These are phyloP conservation scores for Gymnosoma rotundatum DNA, from an alignment of 2,888 invertebrate genomes.

Conservation along the genomic window DNA sequence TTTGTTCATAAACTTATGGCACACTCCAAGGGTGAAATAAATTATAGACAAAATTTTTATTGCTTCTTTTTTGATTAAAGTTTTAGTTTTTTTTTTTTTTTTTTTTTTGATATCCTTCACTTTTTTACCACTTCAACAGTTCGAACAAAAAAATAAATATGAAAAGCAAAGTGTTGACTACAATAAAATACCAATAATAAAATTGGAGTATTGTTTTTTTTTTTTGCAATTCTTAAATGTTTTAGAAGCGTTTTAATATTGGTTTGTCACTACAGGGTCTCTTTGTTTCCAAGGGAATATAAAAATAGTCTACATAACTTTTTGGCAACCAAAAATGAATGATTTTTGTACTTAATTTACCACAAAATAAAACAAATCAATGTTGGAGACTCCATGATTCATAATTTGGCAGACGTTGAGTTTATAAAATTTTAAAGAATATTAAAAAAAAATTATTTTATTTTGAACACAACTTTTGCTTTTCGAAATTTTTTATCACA, in stretches of 20 bases:
- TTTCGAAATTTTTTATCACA: conserved; percentile 18
- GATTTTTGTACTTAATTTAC: conserved; percentile 12
- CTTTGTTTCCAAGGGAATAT: conserved; percentile 12
- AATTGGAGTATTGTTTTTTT: neutral
- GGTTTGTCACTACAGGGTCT: conserved; percentile 6
- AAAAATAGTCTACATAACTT: conserved; percentile 17
- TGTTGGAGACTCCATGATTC: conserved; percentile 8
- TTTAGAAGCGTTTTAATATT: conserved; percentile 34
- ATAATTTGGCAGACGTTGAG: conserved; percentile 37
- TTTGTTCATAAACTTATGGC: conserved; percentile 42
- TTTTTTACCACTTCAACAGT: conserved; percentile 24
- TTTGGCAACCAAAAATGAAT: conserved; percentile 46
- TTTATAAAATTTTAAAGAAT: conserved; percentile 18
- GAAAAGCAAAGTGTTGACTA: conserved; percentile 27
- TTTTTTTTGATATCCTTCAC: conserved; percentile 23
- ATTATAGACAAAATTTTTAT: conserved; percentile 24
- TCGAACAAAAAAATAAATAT: neutral
- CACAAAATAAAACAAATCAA: conserved; percentile 32
- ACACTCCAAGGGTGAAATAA: conserved; percentile 45
- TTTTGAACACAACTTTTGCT: conserved; percentile 21
- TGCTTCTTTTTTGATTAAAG: conserved; percentile 6
- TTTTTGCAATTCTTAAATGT: conserved; percentile 4
- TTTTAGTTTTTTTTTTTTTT: too few relatives aligned
- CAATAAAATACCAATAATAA: conserved; percentile 7
- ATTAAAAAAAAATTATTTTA: neutral